phyloP scores from a whole-genome alignment of 2,113 vertebrate species.

The Gopherus evgoodei region DNA sequence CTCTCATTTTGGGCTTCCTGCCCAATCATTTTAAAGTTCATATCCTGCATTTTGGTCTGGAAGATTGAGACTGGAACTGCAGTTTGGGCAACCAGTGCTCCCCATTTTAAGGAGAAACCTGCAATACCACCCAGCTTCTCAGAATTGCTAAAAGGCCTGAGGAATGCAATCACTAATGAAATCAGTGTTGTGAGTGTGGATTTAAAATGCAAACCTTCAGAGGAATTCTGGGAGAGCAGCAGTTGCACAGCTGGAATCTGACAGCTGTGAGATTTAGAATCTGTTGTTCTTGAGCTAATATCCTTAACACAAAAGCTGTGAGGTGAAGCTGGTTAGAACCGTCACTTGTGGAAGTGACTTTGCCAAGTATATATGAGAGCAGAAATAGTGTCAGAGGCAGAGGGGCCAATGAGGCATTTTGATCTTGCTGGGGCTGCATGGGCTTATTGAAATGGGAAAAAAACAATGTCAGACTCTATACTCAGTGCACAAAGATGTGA shows the following conservation, averaged over 20 bases:
- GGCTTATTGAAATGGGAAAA: not conserved
- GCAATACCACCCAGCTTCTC: not conserved
- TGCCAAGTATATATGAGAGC: not conserved
- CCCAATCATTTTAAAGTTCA: not conserved
- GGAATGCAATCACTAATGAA: not conserved
- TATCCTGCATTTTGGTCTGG: not conserved
- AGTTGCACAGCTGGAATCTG: not conserved
- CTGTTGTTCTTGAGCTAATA: not conserved
- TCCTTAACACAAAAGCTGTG: not conserved
- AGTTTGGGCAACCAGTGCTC: not conserved
- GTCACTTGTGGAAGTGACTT: not conserved
- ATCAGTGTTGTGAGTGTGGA: not conserved
- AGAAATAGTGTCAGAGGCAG: not conserved
- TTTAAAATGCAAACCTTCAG: not conserved
- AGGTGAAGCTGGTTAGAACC: not conserved
- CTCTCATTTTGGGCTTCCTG: not conserved
- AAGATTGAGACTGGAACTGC: not conserved
- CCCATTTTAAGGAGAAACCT: not conserved
- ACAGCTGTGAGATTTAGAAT: not conserved
- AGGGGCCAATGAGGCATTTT: not conserved
- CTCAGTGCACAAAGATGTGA: slow-evolving; percentile 18
- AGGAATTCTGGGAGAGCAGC: not conserved
- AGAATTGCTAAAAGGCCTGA: not conserved
- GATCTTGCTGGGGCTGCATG: not conserved
- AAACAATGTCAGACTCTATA: not conserved